Percentiles rank a stretch among this genome's conserved stretches.
Conservation (phyloP, 2,113 vertebrate genomes). For the Cyprinodon brontotheroides region DNA sequence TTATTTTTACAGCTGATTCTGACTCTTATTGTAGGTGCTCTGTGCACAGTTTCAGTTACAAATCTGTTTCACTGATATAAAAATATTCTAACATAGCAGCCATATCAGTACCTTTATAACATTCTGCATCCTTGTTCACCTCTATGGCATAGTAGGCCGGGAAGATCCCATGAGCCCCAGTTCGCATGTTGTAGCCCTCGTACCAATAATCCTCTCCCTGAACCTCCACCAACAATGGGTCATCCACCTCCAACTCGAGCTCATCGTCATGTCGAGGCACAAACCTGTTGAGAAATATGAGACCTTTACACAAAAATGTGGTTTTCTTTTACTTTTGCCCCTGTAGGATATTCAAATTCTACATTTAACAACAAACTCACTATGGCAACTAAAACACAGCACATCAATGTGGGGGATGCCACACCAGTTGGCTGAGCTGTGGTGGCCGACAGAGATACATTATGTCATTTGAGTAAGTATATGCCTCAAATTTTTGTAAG, state of each 20-base stretch:
- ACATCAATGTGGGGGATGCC: neutral
- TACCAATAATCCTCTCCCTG: slow-evolving; percentile 98
- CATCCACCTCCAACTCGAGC: slow-evolving; percentile 94
- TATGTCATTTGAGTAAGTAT: too few relatives aligned
- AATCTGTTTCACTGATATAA: too few relatives aligned
- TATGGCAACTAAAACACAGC: neutral
- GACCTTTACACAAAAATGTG: neutral
- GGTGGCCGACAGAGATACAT: too few relatives aligned
- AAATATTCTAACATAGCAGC: neutral
- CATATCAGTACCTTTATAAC: slow-evolving; percentile 80
- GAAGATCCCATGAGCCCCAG: slow-evolving; percentile 88
- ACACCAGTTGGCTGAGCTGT: neutral
- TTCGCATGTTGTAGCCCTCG: slow-evolving; percentile 97
- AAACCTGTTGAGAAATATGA: slow-evolving; percentile 75
- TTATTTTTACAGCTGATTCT: too few relatives aligned
- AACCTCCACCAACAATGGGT: slow-evolving; percentile 93
- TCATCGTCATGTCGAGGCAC: slow-evolving; percentile 94
- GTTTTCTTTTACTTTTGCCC: too few relatives aligned
- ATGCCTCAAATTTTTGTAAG: too few relatives aligned
- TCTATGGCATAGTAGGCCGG: slow-evolving; percentile 96
- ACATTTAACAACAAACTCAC: too few relatives aligned
- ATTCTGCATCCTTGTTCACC: slow-evolving; percentile 88
- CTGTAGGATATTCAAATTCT: too few relatives aligned
- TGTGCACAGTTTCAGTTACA: neutral
- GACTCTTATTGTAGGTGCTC: neutral